A percentile compares a stretch with the other conserved stretches of the same genome.
Conservation (phyloP, 2,113 vertebrate species). For the Brienomyrus brachyistius region DNA sequence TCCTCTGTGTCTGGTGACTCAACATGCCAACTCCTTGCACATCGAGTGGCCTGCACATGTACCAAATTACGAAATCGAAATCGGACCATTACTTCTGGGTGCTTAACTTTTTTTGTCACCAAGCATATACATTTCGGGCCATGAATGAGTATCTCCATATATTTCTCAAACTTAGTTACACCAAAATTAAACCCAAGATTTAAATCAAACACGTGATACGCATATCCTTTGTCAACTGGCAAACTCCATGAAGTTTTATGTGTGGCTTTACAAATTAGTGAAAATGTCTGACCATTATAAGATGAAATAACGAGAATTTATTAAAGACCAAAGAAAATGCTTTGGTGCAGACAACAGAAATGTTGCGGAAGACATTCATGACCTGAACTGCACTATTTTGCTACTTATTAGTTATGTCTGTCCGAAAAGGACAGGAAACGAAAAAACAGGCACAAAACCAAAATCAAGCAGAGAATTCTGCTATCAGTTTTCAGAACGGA, state of each 20-base stretch:
- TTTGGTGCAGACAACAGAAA: constrained; percentile 19
- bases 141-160: no score
- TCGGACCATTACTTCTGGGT: no score
- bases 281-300: constrained; percentile 7
- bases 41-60: no score
- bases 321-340: constrained; percentile 21
- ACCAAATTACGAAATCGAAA: no score
- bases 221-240: no score
- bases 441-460: not conserved
- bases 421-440: not conserved
- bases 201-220: not conserved
- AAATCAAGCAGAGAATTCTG: constrained; percentile 6
- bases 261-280: not conserved
- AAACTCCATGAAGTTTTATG: not conserved
- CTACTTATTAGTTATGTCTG: not conserved
- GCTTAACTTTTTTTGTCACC: no score
- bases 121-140: not conserved
- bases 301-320: constrained; percentile 31
- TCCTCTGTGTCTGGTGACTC: no score
- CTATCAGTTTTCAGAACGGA: not conserved
- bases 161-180: not conserved
- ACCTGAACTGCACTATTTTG: constrained; percentile 5
- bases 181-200: not conserved
- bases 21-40: no score
- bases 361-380: constrained; percentile 13